phyloP scores from a whole-genome alignment of 2,888 invertebrate genomes.

The Loripinus fragilis region DNA sequence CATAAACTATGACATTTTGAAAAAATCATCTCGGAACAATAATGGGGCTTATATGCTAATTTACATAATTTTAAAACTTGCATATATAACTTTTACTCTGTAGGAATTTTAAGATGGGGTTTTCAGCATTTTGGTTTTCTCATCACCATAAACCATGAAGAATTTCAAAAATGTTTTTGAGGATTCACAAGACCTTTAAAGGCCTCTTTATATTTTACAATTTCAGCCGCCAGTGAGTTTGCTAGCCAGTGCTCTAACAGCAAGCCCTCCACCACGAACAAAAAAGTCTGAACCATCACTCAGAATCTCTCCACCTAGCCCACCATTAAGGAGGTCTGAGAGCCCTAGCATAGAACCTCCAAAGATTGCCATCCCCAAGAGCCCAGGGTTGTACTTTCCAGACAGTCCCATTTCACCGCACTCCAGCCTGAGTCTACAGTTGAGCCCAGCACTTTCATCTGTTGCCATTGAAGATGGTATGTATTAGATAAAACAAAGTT shows the following conservation, averaged over 20 bases:
- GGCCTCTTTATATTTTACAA: no score
- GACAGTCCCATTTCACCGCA: not conserved
- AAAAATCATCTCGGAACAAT: no score
- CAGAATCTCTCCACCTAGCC: slow-evolving; percentile 27
- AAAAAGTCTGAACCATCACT: slow-evolving; percentile 17
- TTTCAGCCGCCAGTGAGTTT: slow-evolving; percentile 27
- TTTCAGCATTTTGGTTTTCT: no score
- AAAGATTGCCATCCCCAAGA: not conserved
- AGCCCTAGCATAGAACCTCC: not conserved
- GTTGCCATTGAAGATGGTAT: not conserved
- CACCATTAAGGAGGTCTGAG: not conserved
- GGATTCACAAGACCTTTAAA: no score
- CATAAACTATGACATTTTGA: no score
- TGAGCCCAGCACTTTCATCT: not conserved
- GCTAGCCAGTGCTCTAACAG: slow-evolving; percentile 41
- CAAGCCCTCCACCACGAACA: slow-evolving; percentile 27
- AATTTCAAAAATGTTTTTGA: no score
- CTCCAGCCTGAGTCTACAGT: not conserved
- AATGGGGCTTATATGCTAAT: no score
- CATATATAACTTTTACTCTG: no score
- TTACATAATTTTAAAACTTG: no score
- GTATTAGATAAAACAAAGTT: no score
- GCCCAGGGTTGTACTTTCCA: not conserved
- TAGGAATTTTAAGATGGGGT: no score
- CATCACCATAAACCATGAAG: no score